Percentiles rank a stretch among this genome's conserved stretches.
These are phyloP conservation scores for Diaphora mendica DNA, from an alignment of 2,888 invertebrate genomes.

Conservation along the genomic window DNA sequence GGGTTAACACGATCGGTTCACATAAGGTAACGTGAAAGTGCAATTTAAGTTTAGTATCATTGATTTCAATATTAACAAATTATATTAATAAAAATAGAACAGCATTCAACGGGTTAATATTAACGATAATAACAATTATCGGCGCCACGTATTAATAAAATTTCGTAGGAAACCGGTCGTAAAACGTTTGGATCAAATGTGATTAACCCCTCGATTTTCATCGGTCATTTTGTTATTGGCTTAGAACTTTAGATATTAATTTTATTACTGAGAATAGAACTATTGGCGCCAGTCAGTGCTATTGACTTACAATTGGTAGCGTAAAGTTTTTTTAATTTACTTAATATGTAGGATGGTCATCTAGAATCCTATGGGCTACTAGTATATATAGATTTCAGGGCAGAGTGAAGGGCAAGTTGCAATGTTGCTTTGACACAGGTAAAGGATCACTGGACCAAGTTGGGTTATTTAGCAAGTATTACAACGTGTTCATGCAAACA, in stretches of 20 bases:
- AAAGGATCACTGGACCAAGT: neutral
- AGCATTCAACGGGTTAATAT: slow-evolving; percentile 54
- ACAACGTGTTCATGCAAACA: neutral
- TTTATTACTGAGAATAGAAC: slow-evolving; percentile 21
- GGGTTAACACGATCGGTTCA: slow-evolving; percentile 1
- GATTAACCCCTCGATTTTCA: slow-evolving; percentile 32
- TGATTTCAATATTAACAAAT: slow-evolving; percentile 14
- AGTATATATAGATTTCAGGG: neutral
- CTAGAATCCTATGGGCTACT: neutral
- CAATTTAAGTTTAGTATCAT: slow-evolving; percentile 3
- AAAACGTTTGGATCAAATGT: slow-evolving; percentile 57
- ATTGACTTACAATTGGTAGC: neutral
- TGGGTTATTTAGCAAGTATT: neutral
- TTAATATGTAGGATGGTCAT: neutral
- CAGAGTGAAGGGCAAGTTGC: neutral
- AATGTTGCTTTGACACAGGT: neutral
- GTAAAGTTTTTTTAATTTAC: neutral
- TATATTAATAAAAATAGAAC: slow-evolving; percentile 18
- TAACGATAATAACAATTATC: slow-evolving; percentile 65
- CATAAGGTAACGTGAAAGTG: neutral
- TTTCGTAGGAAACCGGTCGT: slow-evolving; percentile 61
- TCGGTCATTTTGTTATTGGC: slow-evolving; percentile 25
- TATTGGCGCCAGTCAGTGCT: slow-evolving; percentile 17
- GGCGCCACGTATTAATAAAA: slow-evolving; percentile 67
- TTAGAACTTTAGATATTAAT: slow-evolving; percentile 20